Evolutionary conservation across 2,113 vertebrate species (phyloP), one percentile per base, ranked within the genome.

Genomic region (Eulacestoma nigropectus): DNA sequence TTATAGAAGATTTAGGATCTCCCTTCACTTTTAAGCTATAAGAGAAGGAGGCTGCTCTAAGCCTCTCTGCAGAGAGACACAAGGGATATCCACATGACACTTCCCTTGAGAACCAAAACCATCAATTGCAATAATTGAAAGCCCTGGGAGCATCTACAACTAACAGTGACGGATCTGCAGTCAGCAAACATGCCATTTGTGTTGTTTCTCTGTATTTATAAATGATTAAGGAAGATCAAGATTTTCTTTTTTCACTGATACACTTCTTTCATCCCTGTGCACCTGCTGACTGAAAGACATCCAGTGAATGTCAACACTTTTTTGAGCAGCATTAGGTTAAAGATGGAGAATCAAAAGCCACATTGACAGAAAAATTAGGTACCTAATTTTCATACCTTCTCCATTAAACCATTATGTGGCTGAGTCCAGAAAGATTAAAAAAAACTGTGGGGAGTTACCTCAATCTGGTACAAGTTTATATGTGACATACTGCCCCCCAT

Each of bases 221-320:
- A 96, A 90, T 42, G 62, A 89, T 79, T 94, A 89, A 91, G 87
- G 60, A 81, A 93, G 86, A 92, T 74, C 47, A 80, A 81, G 72
- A 46, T 20, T 30, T 65, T 74, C 70, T 74, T 74, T 85, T 56
- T 67, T 33, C 65, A 72, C 44, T 53, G 57, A 65, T 25, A n/a
- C 7, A 4, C 29, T 91, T 60, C 52, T 88, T 94, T 87, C 3
- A 14, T 42, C 74, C 74, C 72, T 65, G 46, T 76, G 32, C 53
- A 76, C 72, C 56, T 92, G 81, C 84, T 85, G 77, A 73, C 77
- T 75, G 77, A 63, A 89, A 91, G 65, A 59, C 52, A 69, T 35
- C 7, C 57, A 89, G 20, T 17, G 33, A 93, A 79, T 57, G 92
- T 7, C 29, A 82, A 87, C 30, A 30, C 16, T 68, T 72, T 73